Evolutionary conservation across 2,888 invertebrate genomes (phyloP).

Genomic region (Eurytoma adleriae): DNA sequence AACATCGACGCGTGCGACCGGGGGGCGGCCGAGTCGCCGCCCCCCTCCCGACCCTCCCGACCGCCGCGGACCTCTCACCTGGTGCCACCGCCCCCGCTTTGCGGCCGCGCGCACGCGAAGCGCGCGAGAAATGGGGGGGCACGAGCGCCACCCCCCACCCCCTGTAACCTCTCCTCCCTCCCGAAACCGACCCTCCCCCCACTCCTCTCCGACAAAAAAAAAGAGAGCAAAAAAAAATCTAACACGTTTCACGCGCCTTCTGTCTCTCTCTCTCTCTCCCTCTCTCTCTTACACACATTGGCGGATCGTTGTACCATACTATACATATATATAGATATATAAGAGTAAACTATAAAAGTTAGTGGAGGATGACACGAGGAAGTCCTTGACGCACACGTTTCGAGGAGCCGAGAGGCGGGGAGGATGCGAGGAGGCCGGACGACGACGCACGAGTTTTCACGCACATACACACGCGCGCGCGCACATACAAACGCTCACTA

Average conservation of each 20-base stretch:
- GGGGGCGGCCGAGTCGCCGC: neutral
- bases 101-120: neutral
- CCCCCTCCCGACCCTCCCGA: neutral
- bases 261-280: constrained; percentile 23
- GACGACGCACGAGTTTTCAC: too few species aligned
- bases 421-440: neutral
- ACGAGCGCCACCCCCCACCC: neutral
- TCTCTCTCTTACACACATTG: constrained; percentile 28
- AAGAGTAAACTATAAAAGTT: neutral
- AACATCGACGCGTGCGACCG: neutral
- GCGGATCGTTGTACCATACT: constrained; percentile 34
- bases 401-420: neutral
- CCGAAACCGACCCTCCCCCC: neutral
- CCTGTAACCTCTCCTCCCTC: too few species aligned
- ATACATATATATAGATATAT: constrained; percentile 3
- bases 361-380: too few species aligned
- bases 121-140: neutral
- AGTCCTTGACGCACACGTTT: constrained; percentile 25
- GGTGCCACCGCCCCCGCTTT: too few species aligned
- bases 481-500: too few species aligned
- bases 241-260: constrained; percentile 40
- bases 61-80: too few species aligned
- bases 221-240: constrained; percentile 13
- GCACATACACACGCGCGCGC: too few species aligned
- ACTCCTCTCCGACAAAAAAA: neutral